Conservation (phyloP, 2,113 vertebrate species). For the Gymnarchus niloticus region DNA sequence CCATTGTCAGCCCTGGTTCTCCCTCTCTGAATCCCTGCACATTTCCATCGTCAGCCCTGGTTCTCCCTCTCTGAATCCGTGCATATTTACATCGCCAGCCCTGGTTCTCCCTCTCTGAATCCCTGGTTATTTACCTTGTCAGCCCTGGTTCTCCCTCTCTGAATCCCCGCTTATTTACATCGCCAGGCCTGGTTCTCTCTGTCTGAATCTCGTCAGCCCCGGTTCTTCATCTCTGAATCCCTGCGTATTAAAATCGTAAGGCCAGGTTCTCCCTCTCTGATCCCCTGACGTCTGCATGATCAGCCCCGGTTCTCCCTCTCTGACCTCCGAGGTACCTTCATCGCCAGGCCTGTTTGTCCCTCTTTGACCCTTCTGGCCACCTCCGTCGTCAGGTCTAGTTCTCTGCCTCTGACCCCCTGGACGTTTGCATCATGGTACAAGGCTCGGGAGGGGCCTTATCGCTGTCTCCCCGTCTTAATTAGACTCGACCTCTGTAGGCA, state of each 20-base stretch:
- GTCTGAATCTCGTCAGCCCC: too few relatives aligned
- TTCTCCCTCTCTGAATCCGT: background rate
- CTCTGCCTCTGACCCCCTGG: background rate
- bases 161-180: background rate
- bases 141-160: background rate
- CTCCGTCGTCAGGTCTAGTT: background rate
- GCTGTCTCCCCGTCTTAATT: constrained; percentile 37
- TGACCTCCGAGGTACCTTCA: background rate
- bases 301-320: background rate
- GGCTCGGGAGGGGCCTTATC: constrained; percentile 19
- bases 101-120: background rate
- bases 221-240: background rate
- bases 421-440: background rate
- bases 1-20: background rate
- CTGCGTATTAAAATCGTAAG: background rate
- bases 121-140: background rate
- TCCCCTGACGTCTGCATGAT: background rate
- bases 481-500: constrained; percentile 36
- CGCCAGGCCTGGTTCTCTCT: background rate
- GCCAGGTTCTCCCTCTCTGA: background rate
- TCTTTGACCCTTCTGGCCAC: background rate
- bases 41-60: background rate
- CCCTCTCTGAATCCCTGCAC: background rate
- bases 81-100: background rate
- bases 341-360: background rate